phyloP scores from a whole-genome alignment of 2,797 vertebrate species.

The Holocentrus rufus region DNA sequence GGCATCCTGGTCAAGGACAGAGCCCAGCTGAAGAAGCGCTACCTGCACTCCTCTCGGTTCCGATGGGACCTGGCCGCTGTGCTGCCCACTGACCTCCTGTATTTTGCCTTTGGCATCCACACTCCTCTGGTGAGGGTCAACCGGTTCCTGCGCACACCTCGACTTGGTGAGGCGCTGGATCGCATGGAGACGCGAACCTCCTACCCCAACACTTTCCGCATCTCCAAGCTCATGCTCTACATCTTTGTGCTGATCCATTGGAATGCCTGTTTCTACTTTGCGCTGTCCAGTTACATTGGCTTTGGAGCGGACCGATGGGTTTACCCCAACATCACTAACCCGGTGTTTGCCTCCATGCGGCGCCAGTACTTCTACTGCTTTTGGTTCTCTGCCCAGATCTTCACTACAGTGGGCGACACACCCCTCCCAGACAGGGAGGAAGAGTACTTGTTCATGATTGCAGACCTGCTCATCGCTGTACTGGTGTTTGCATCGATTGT shows the following conservation, averaged over 20 bases:
- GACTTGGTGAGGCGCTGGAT: conserved; percentile 88
- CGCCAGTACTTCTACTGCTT: conserved; percentile 93
- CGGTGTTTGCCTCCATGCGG: conserved; percentile 76
- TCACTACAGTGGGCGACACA: conserved; percentile 90
- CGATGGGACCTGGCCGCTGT: conserved; percentile 83
- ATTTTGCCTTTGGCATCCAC: conserved; percentile 79
- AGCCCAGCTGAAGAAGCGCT: conserved; percentile 73
- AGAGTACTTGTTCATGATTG: conserved; percentile 90
- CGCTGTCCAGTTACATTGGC: conserved; percentile 85
- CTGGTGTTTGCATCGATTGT: conserved; percentile 93
- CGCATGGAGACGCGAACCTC: conserved; percentile 89
- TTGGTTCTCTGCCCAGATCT: conserved; percentile 91
- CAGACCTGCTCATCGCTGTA: conserved; percentile 89
- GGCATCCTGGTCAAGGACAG: conserved; percentile 87
- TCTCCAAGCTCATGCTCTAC: conserved; percentile 90
- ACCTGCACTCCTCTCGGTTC: conserved; percentile 83
- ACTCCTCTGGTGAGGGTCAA: conserved; percentile 84
- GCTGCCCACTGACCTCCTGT: conserved; percentile 89
- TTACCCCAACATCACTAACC: conserved; percentile 84
- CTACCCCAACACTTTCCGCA: conserved; percentile 89
- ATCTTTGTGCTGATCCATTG: conserved; percentile 91
- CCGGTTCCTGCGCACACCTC: conserved; percentile 84
- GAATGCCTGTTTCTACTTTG: conserved; percentile 93
- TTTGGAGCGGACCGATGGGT: conserved; percentile 90
- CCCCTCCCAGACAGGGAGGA: conserved; percentile 82